Evolutionary conservation across 2,888 invertebrate species (phyloP), one percentile per base, ranked within the genome.

Genomic region (Synanthedon formicaeformis): DNA sequence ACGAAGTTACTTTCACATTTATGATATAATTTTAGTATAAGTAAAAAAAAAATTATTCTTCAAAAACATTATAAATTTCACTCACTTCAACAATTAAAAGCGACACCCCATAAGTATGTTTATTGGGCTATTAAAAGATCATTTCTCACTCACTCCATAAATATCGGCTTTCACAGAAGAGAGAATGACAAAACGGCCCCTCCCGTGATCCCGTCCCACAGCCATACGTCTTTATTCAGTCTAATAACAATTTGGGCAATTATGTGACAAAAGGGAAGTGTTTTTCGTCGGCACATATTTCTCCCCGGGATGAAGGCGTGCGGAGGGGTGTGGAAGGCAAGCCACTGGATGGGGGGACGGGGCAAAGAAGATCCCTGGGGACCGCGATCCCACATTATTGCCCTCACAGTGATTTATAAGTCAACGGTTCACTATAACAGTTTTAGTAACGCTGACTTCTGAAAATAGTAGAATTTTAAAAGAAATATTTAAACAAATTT

Each of bases 241-340:
- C 82, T 86, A 87, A 87, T 87, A 87, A 86, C 87, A 85, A 85
- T 87, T 87, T 82, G 72, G 78, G 78, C 82, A 81, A 86, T 85
- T 85, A 86, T 81, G 82, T 84, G 84, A 85, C 85, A 82, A 78
- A 82, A 78, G 86, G 34, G 81, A 85, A 81, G 81, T 80, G 81
- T 82, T 80, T 23, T 73, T 75, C 77, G 74, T 68, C 73, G 73
- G 58, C 73, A 71, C 78, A 75, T 81, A 79, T 73, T 75, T 78
- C 74, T 69, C 61, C 56, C 34, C 5, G 40, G 27, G 5, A 3
- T 12, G 16, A 45, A 14, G 45, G 45, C 45, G 45, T 45, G 58
- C 57, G 51, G 10, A 50, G 45, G 54, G 49, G 54, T 52, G 57
- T 57, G 45, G 14, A 14, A 12, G 53, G 54, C 53, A 54, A 48